Evolutionary conservation across 2,888 invertebrate genomes (phyloP).

Genomic region (Cyrtodaria siliqua): DNA sequence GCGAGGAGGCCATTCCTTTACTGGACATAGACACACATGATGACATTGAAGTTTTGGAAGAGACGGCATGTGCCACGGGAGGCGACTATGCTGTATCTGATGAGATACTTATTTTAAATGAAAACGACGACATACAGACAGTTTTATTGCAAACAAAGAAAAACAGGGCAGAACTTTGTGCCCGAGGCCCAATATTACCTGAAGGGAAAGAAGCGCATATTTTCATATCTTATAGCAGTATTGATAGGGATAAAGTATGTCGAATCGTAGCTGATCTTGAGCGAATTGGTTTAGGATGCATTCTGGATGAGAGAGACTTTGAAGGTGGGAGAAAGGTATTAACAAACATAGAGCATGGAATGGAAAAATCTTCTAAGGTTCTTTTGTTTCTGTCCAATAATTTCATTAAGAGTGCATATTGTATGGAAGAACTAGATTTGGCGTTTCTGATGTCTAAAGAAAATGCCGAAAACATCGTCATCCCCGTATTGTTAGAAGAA

Average conservation of each 20-base stretch:
- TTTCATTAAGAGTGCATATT: conserved; percentile 33
- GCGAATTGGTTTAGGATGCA: conserved; percentile 13
- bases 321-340: conserved; percentile 34
- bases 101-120: no score
- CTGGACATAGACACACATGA: no score
- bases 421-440: conserved; percentile 35
- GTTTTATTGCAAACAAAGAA: no score
- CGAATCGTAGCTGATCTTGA: conserved; percentile 22
- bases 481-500: conserved; percentile 36
- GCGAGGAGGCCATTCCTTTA: no score
- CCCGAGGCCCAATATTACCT: conserved; percentile 8
- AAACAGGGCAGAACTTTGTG: no score
- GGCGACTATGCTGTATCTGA: no score
- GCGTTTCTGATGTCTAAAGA: conserved; percentile 33
- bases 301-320: conserved; percentile 34
- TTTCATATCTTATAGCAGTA: conserved; percentile 33
- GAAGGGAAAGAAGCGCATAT: conserved; percentile 35
- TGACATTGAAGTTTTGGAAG: no score
- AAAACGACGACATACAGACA: no score
- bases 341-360: conserved; percentile 22
- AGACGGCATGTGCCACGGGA: no score
- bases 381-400: conserved; percentile 31
- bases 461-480: conserved; percentile 17
- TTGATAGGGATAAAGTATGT: conserved; percentile 14
- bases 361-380: conserved; percentile 20